phyloP scores from a whole-genome alignment of 2,888 invertebrate species.

The Unio pictorum region DNA sequence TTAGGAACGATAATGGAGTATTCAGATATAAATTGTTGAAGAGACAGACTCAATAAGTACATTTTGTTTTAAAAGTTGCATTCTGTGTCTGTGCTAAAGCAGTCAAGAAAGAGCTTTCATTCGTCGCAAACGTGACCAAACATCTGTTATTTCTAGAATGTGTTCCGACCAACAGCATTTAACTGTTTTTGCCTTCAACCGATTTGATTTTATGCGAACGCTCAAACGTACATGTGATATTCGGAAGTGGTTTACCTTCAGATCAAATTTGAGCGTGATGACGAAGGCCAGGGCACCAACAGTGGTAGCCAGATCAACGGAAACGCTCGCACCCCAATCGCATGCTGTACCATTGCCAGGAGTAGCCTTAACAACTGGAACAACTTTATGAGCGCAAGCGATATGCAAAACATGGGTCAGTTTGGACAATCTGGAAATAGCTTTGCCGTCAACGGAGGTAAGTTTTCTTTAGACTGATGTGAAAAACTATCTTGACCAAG shows the following conservation, averaged over 20 bases:
- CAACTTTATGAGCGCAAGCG: constrained; percentile 26
- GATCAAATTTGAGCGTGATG: constrained; percentile 82
- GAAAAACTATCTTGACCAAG: neutral
- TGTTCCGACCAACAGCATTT: no score
- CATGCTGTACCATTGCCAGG: constrained; percentile 84
- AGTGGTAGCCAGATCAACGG: constrained; percentile 85
- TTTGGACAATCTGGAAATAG: neutral
- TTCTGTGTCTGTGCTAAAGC: no score
- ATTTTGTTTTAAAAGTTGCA: no score
- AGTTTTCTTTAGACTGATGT: neutral
- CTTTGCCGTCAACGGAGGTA: neutral
- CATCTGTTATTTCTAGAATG: no score
- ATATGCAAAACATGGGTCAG: constrained; percentile 34
- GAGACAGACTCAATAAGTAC: no score
- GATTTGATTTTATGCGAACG: neutral
- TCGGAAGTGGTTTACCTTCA: constrained; percentile 6
- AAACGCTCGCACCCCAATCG: constrained; percentile 85
- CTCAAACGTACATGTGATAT: neutral
- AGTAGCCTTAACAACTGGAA: constrained; percentile 46
- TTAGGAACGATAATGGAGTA: no score
- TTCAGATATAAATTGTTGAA: no score
- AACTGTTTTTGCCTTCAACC: no score
- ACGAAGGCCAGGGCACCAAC: constrained; percentile 81
- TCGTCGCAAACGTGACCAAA: no score
- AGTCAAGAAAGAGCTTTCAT: no score